Conservation (phyloP, 2,888 invertebrate species). For the Acrobeloides nanus region DNA sequence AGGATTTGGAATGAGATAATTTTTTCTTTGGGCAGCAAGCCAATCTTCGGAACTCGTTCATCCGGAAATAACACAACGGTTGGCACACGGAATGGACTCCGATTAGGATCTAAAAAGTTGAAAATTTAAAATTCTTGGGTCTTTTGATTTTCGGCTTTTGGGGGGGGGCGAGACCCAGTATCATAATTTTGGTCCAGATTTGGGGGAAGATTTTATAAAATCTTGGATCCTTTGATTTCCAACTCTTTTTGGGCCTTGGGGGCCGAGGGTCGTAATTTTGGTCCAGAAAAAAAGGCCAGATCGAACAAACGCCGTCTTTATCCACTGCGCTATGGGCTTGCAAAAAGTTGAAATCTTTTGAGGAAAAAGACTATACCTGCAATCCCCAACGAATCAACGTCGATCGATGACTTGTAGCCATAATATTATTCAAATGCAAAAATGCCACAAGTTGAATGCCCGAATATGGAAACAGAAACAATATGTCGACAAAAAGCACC, state of each 20-base stretch:
- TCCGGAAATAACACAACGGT: slow-evolving; percentile 50
- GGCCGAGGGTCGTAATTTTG: too few species aligned
- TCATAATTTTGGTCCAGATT: too few species aligned
- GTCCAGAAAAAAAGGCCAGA: background rate
- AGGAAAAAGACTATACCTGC: slow-evolving; percentile 26
- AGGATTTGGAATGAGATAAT: slow-evolving; percentile 32
- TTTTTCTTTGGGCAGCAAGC: slow-evolving; percentile 30
- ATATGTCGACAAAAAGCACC: slow-evolving; percentile 50
- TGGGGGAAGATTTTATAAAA: too few species aligned
- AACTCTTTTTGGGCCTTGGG: too few species aligned
- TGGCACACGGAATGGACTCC: slow-evolving; percentile 53
- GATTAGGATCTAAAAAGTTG: slow-evolving; percentile 40
- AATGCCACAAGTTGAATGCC: slow-evolving; percentile 46
- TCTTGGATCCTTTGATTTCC: too few species aligned
- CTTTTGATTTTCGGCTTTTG: background rate
- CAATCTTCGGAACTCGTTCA: slow-evolving; percentile 52
- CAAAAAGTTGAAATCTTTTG: slow-evolving; percentile 8
- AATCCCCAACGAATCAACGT: slow-evolving; percentile 48
- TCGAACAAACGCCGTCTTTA: background rate
- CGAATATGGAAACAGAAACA: slow-evolving; percentile 51
- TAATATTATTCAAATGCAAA: slow-evolving; percentile 43
- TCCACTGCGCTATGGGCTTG: too few species aligned
- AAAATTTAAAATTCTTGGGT: background rate
- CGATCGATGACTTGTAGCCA: slow-evolving; percentile 24
- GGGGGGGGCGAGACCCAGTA: too few species aligned